Conservation (phyloP, 1,140 invertebrate species). For the Drosophila novamexicana region DNA sequence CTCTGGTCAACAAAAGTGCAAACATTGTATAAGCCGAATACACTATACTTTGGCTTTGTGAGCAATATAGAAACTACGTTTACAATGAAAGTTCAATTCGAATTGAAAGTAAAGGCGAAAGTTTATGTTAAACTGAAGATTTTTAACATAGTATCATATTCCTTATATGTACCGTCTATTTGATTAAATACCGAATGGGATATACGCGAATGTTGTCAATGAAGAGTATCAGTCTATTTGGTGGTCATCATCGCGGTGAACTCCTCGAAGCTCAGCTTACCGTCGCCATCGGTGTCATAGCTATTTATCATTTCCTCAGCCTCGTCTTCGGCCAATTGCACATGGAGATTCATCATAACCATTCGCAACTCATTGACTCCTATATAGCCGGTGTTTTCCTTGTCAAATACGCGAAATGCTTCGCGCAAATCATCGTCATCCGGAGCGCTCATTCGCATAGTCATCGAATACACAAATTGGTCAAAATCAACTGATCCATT, state of each 20-base stretch:
- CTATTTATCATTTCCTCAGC: neutral
- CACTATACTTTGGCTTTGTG: too few relatives aligned
- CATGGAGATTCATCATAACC: neutral
- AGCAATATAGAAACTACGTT: too few relatives aligned
- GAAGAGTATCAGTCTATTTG: neutral
- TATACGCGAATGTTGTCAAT: neutral
- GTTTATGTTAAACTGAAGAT: too few relatives aligned
- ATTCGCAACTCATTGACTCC: neutral
- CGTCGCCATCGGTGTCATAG: conserved; percentile 1
- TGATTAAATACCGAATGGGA: too few relatives aligned
- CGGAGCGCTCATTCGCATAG: neutral
- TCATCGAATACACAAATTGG: neutral
- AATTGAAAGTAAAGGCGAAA: too few relatives aligned
- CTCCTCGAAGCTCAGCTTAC: conserved; percentile 10
- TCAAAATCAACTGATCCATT: conserved; percentile 4
- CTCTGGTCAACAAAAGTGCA: too few relatives aligned
- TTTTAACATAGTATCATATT: too few relatives aligned
- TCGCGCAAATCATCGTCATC: conserved; percentile 4
- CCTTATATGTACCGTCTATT: too few relatives aligned
- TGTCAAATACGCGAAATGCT: conserved; percentile 13
- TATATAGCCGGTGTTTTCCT: neutral
- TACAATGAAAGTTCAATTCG: too few relatives aligned
- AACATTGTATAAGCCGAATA: too few relatives aligned
- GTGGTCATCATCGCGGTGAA: conserved; percentile 8
- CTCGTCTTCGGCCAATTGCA: neutral